Percentiles rank a stretch among this genome's conserved stretches.
phyloP scores from a whole-genome alignment of 2,797 vertebrate genomes.

The Gymnodraco acuticeps region DNA sequence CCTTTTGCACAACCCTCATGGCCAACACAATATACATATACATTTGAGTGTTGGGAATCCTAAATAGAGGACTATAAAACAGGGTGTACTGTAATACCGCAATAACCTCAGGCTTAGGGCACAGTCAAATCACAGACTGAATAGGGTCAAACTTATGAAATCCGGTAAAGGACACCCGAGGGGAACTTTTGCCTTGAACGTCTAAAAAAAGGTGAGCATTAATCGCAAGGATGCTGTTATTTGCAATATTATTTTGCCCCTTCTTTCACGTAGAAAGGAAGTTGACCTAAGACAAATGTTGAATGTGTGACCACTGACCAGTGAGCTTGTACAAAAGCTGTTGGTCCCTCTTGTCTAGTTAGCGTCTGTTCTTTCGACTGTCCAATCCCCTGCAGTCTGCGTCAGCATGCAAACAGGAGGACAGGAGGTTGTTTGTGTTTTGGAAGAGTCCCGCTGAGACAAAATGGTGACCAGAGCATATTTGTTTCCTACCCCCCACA shows the following conservation, averaged over 20 bases:
- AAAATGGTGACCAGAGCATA: slow-evolving; percentile 40
- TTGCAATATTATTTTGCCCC: too few relatives aligned
- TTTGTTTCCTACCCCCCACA: slow-evolving; percentile 42
- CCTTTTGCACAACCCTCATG: too few relatives aligned
- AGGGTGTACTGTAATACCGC: neutral
- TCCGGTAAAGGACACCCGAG: too few relatives aligned
- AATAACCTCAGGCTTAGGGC: neutral
- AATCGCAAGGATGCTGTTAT: too few relatives aligned
- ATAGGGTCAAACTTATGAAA: too few relatives aligned
- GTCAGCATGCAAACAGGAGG: slow-evolving; percentile 38
- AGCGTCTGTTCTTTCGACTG: slow-evolving; percentile 9
- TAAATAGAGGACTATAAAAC: neutral
- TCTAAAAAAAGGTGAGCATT: too few relatives aligned
- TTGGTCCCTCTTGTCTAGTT: slow-evolving; percentile 11
- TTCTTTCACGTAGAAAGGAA: too few relatives aligned
- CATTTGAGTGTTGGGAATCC: too few relatives aligned
- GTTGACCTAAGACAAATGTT: too few relatives aligned
- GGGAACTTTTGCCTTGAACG: too few relatives aligned
- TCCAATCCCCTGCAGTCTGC: slow-evolving; percentile 4
- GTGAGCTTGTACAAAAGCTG: slow-evolving; percentile 8
- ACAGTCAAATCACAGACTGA: too few relatives aligned
- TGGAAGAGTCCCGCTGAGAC: slow-evolving; percentile 28
- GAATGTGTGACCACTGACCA: neutral
- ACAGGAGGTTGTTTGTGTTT: slow-evolving; percentile 38
- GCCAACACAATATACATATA: too few relatives aligned